A percentile compares a stretch with the other conserved stretches of the same genome.
phyloP scores from a whole-genome alignment of 2,113 vertebrate genomes.

The Hypanus sabinus region DNA sequence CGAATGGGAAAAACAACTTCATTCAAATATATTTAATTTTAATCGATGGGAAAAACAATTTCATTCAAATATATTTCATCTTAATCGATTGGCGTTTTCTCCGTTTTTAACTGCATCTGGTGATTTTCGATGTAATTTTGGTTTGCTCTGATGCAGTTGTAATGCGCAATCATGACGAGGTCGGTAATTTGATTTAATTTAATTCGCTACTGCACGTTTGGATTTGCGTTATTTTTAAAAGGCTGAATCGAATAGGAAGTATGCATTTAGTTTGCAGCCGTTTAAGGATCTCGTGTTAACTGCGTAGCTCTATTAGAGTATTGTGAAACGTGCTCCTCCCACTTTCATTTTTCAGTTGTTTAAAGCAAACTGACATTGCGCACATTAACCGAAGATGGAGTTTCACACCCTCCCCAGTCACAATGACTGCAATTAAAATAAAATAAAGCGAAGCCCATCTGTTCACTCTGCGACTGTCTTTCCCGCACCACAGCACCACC shows the following conservation, averaged over 20 bases:
- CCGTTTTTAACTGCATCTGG: background rate
- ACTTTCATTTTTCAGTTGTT: background rate
- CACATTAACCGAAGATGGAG: background rate
- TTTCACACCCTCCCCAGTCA: background rate
- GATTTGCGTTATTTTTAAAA: background rate
- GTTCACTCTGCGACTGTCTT: background rate
- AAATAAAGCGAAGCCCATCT: conserved; percentile 24
- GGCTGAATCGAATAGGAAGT: background rate
- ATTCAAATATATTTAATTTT: background rate
- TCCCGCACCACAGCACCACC: background rate
- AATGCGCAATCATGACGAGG: background rate
- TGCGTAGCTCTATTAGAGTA: background rate
- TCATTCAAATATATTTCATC: background rate
- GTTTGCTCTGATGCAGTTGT: background rate
- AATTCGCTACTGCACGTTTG: background rate
- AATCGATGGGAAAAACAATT: background rate
- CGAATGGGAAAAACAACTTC: background rate
- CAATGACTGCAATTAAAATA: background rate
- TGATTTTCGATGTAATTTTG: background rate
- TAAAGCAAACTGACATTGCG: background rate
- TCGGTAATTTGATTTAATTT: background rate
- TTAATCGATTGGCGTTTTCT: background rate
- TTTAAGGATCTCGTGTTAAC: background rate
- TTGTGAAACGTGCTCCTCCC: background rate
- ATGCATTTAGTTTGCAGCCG: background rate